Evolutionary conservation across 2,888 invertebrate species (phyloP).

Genomic region (Aradus depressus): DNA sequence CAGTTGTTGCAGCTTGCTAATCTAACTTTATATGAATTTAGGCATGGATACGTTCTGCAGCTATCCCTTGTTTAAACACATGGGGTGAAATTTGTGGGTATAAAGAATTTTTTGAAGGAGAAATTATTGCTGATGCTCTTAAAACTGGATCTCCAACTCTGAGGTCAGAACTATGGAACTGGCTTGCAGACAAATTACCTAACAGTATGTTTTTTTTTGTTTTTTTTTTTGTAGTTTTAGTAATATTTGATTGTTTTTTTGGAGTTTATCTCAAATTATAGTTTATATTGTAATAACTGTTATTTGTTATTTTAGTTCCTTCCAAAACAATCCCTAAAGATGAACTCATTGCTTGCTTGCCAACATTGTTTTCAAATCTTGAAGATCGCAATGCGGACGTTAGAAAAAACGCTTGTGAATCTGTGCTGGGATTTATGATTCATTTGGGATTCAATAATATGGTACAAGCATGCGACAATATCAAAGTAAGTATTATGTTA

Average conservation of each 20-base stretch:
- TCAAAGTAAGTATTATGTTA: slow-evolving; percentile 48
- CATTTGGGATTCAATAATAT: slow-evolving; percentile 76
- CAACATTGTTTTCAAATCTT: slow-evolving; percentile 65
- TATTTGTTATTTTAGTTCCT: slow-evolving; percentile 12
- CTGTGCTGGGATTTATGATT: slow-evolving; percentile 83
- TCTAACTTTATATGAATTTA: slow-evolving; percentile 36
- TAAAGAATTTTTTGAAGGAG: slow-evolving; percentile 73
- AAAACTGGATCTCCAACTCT: slow-evolving; percentile 69
- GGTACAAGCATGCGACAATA: slow-evolving; percentile 61
- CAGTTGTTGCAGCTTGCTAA: background rate
- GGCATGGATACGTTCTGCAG: slow-evolving; percentile 67
- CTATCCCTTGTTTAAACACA: slow-evolving; percentile 69
- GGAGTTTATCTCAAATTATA: background rate
- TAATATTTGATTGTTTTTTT: background rate
- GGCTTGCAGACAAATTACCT: slow-evolving; percentile 74
- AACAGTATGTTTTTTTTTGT: slow-evolving; percentile 41
- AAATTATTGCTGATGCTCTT: slow-evolving; percentile 79
- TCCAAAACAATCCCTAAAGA: slow-evolving; percentile 56
- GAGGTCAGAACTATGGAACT: slow-evolving; percentile 68
- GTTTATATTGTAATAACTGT: background rate
- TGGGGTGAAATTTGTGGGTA: slow-evolving; percentile 76
- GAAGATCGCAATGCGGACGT: slow-evolving; percentile 89
- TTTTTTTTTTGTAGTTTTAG: slow-evolving; percentile 1
- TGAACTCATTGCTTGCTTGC: slow-evolving; percentile 66
- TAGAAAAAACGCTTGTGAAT: slow-evolving; percentile 78